A percentile compares a stretch with the other conserved stretches of the same genome.
Conservation (phyloP, 2,797 vertebrate species). For the Labeo calbasu region DNA sequence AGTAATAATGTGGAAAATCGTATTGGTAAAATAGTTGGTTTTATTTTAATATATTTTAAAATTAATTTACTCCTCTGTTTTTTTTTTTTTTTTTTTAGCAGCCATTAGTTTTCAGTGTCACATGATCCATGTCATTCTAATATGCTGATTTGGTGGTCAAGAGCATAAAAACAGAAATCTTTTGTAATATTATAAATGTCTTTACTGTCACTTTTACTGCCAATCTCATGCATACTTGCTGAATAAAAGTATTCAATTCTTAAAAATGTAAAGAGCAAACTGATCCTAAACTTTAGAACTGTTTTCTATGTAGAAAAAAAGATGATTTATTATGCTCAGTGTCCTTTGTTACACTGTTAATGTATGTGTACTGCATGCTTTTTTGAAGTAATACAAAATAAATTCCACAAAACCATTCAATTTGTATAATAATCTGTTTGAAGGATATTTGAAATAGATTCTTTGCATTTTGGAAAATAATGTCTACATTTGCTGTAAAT, state of each 20-base stretch:
- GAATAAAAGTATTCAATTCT: not conserved
- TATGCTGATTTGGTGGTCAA: not conserved
- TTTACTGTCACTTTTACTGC: not conserved
- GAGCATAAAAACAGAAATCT: not conserved
- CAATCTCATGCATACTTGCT: not conserved
- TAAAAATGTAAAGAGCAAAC: not conserved
- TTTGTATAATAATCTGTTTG: not conserved
- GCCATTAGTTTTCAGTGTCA: not conserved
- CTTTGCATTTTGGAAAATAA: not conserved
- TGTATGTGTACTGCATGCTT: not conserved
- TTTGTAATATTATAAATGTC: not conserved
- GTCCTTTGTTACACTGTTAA: not conserved
- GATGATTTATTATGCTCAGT: not conserved
- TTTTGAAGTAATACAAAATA: not conserved
- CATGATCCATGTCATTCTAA: not conserved
- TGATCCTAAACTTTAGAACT: not conserved
- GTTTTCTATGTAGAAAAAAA: not conserved
- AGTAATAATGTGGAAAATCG: not conserved
- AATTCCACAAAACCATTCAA: not conserved
- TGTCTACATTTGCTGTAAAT: conserved; percentile 10
- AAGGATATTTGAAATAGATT: not conserved
- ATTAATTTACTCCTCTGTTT: not conserved
- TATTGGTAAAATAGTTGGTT: not conserved
- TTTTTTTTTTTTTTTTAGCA: too few relatives aligned
- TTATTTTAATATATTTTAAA: not conserved